Base-by-base conservation (phyloP, 2,888 invertebrate genomes). In the Brachycybe producta region DNA sequence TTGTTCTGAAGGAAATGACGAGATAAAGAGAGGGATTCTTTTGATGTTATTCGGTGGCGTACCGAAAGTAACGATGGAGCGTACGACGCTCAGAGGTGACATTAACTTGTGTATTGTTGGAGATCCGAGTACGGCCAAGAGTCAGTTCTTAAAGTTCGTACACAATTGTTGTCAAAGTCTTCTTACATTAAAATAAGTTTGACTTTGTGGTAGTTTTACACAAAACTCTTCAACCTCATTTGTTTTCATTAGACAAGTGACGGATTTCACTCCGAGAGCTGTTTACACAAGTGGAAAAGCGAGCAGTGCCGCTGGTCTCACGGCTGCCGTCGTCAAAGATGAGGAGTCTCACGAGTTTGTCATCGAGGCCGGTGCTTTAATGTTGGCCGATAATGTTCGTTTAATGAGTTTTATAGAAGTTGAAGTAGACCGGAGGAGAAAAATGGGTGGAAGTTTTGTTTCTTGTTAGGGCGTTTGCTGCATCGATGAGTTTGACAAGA, bases 401-500 rank as follows among this genome's bases (percentile, higher is more conserved):
- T 41, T 17, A n/a, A 13, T 32, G 32, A 11, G 11, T 32, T 32
- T 32, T 32, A 11, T 11, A 11, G 11, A 32, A 11, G 32, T n/a
- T n/a, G n/a, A n/a, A n/a, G n/a, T n/a, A n/a, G n/a, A n/a, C n/a
- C n/a, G n/a, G n/a, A n/a, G 24, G 5, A 21, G 11, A 15, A 21
- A 41, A 5, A 8, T 15, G 7, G 13, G 5, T 39, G 13, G 26
- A 40, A 11, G 24, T 23, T 47, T 4, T 26, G 26, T 24, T 3
- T 1, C n/a, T 35, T 2, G 8, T 8, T 51, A 67, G 66, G 73
- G 95, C 4, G 86, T 97, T 41, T 97, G 97, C 62, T 97, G 97
- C 65, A 98, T 98, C 60, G 98, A 98, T 63, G 98, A 99, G 71
- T 98, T 99, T 69, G 98, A 99, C 68, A 98, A 99, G 72, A 99